Evolutionary conservation across 2,113 vertebrate genomes (phyloP), one percentile per base, ranked within the genome.

Genomic region (Lepus europaeus): DNA sequence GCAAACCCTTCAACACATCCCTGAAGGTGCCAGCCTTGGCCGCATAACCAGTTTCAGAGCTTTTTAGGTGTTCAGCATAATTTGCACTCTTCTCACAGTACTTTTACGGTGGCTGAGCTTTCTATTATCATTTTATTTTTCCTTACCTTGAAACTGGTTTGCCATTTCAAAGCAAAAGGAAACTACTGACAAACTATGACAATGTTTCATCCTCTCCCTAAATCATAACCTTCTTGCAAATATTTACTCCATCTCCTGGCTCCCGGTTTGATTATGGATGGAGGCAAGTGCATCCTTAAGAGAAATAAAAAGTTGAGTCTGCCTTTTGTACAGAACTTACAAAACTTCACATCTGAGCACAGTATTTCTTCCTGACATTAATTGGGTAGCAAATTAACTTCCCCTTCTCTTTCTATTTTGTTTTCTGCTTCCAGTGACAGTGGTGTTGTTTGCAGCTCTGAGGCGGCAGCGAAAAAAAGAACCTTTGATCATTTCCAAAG

Each of bases 401-500:
- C 73, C 87, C 72, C 78, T 93, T 94, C 86, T 73, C 73, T 89
- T 64, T 69, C 56, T 0, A 89, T 95, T 95, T 90, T 97, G 76
- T 98, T 93, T 91, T 96, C 95, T 97, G 73, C 97, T 96, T 97
- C 69, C 97, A 99, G 99, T 99, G 97, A 99, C 99, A 1, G 99
- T 99, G 97, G 99, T 99, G 87, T 96, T 99, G 97, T 99, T 99
- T 85, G 99, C 99, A 51, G 99, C 99, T 59, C 98, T 99, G 98
- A 98, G 99, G 88, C 98, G 99, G 70, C 99, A 99, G 97, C 97
- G 99, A 92, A 99, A 99, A 93, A 99, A 99, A 95, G 99, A 99
- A 96, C 99, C 99, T 96, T 98, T 99, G 98, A 99, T 99, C 98
- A 99, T 99, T 97, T 99, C 99, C 98, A 99, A 99, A 96, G 99